Percentiles rank a stretch among this genome's conserved stretches.
phyloP scores from a whole-genome alignment of 2,113 vertebrate species.

The Pavo muticus region DNA sequence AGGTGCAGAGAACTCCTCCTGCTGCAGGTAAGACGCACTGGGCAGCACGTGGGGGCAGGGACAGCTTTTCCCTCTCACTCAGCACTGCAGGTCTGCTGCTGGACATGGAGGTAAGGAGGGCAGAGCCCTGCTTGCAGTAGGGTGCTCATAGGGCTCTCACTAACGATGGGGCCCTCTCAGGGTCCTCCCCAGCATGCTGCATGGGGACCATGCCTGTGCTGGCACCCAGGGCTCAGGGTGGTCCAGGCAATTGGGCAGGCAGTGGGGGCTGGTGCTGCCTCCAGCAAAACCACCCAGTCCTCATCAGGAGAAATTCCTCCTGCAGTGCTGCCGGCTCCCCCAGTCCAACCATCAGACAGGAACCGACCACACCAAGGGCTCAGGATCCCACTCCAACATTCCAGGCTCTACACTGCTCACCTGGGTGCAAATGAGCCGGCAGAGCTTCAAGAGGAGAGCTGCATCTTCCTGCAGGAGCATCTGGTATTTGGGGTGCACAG shows the following conservation, averaged over 20 bases:
- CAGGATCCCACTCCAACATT: neutral
- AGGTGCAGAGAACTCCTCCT: neutral
- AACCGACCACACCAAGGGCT: neutral
- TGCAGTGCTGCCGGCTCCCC: fast-evolving
- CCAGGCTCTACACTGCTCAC: neutral
- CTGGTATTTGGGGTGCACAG: neutral
- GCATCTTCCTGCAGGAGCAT: neutral
- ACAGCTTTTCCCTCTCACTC: neutral
- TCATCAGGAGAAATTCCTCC: neutral
- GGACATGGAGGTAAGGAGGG: neutral
- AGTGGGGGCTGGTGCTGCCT: neutral
- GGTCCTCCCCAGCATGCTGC: fast-evolving
- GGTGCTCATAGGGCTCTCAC: neutral
- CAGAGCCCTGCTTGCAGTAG: neutral
- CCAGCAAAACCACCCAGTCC: neutral
- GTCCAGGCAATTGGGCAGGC: neutral
- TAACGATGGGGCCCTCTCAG: neutral
- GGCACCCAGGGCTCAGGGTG: neutral
- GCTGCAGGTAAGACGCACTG: neutral
- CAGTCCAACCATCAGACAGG: neutral
- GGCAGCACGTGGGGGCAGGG: neutral
- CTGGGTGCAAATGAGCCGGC: neutral
- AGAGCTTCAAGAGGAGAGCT: neutral
- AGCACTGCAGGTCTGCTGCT: neutral
- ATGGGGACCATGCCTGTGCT: neutral